Percentiles rank a stretch among this genome's conserved stretches.
Conservation (phyloP, 1,140 invertebrate species). For the Sinonovacula constricta region DNA sequence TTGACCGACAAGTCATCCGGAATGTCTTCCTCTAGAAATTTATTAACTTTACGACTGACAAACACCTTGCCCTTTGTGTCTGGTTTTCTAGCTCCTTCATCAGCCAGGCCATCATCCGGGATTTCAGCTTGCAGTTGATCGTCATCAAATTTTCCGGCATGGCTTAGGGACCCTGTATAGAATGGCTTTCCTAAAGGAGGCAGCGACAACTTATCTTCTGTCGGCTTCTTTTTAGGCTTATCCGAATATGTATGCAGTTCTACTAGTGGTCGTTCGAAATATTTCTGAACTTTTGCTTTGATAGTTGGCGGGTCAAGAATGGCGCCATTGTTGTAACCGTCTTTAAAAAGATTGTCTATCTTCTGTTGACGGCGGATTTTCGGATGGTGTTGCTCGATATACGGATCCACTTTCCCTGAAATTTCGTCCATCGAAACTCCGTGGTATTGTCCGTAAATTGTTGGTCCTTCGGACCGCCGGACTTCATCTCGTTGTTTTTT, state of each 20-base stretch:
- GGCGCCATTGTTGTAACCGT: conserved; percentile 28
- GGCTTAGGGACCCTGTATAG: conserved; percentile 33
- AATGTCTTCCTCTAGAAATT: conserved; percentile 36
- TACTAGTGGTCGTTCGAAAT: conserved; percentile 41
- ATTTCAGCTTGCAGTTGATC: background rate
- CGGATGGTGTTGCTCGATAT: conserved; percentile 35
- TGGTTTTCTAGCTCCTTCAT: background rate
- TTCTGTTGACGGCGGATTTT: conserved; percentile 28
- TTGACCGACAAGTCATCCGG: conserved; percentile 23
- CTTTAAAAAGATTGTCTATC: conserved; percentile 33
- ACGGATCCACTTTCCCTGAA: conserved; percentile 18
- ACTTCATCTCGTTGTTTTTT: conserved; percentile 34
- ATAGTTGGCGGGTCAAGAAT: conserved; percentile 32
- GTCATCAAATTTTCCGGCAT: too few relatives aligned
- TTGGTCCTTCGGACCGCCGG: conserved; percentile 4
- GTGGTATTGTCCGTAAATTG: conserved; percentile 37
- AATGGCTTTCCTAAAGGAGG: conserved; percentile 15
- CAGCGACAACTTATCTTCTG: background rate
- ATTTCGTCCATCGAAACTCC: conserved; percentile 35
- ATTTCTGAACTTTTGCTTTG: conserved; percentile 31
- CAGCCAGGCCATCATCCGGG: background rate
- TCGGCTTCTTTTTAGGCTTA: background rate
- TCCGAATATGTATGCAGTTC: conserved; percentile 1
- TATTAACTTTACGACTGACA: conserved; percentile 39
- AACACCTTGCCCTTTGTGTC: conserved; percentile 2